phyloP scores from a whole-genome alignment of 1,140 invertebrate species.

The Trinorchestia longiramus region DNA sequence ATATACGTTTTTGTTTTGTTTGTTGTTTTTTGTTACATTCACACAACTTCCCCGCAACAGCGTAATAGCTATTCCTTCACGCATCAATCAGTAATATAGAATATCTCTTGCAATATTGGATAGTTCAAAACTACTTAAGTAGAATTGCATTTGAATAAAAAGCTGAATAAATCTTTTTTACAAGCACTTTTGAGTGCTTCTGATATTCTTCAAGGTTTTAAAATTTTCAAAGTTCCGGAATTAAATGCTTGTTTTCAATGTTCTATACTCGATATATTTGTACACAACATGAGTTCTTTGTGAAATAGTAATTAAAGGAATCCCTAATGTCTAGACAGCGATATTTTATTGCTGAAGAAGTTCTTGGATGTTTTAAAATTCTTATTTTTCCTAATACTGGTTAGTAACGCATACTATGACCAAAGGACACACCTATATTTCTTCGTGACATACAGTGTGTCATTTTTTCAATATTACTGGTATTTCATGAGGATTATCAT shows the following conservation, averaged over 20 bases:
- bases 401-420: neutral
- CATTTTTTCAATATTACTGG: too few relatives aligned
- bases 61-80: too few relatives aligned
- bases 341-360: neutral
- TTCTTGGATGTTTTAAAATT: neutral
- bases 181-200: neutral
- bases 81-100: too few relatives aligned
- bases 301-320: neutral
- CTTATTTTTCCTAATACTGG: neutral
- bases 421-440: neutral
- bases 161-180: neutral
- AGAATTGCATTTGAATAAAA: neutral
- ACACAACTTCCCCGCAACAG: too few relatives aligned
- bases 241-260: neutral
- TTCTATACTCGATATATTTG: neutral
- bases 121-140: neutral
- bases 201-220: neutral
- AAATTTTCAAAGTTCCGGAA: neutral
- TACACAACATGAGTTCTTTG: neutral
- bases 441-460: too few relatives aligned
- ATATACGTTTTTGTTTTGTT: neutral
- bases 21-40: too few relatives aligned
- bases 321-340: neutral
- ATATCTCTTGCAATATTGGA: neutral
- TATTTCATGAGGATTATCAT: too few relatives aligned